These are phyloP conservation scores for Melospiza melodia DNA, from an alignment of 2,113 vertebrate species.

Conservation along the genomic window DNA sequence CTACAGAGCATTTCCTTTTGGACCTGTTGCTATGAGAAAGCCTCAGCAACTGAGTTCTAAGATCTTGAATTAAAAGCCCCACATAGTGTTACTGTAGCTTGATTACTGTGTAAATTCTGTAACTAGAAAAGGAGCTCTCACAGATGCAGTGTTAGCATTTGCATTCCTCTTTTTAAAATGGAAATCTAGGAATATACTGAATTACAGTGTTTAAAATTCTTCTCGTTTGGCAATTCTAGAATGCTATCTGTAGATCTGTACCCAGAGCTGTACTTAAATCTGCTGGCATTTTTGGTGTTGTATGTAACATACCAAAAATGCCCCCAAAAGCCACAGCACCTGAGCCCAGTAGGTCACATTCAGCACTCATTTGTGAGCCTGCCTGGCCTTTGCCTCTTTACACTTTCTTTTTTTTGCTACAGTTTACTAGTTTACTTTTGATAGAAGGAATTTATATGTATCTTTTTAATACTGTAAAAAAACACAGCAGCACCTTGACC, in stretches of 20 bases:
- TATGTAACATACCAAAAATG: not conserved
- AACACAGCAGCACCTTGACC: not conserved
- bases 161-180: not conserved
- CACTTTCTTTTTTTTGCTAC: not conserved
- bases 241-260: accelerated
- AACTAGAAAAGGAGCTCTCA: not conserved
- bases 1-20: not conserved
- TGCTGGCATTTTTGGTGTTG: not conserved
- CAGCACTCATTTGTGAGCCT: not conserved
- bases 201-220: not conserved
- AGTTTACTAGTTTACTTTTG: not conserved
- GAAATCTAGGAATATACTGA: not conserved
- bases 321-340: accelerated
- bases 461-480: not conserved
- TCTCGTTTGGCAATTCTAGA: not conserved
- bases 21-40: not conserved
- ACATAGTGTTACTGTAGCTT: not conserved
- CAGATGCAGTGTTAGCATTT: not conserved
- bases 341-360: not conserved
- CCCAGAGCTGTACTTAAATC: not conserved
- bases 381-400: not conserved
- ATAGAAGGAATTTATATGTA: not conserved
- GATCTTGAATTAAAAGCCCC: not conserved
- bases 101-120: not conserved
- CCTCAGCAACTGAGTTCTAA: not conserved